phyloP scores from a whole-genome alignment of 2,888 invertebrate species.

The Heteromurus nitidus region DNA sequence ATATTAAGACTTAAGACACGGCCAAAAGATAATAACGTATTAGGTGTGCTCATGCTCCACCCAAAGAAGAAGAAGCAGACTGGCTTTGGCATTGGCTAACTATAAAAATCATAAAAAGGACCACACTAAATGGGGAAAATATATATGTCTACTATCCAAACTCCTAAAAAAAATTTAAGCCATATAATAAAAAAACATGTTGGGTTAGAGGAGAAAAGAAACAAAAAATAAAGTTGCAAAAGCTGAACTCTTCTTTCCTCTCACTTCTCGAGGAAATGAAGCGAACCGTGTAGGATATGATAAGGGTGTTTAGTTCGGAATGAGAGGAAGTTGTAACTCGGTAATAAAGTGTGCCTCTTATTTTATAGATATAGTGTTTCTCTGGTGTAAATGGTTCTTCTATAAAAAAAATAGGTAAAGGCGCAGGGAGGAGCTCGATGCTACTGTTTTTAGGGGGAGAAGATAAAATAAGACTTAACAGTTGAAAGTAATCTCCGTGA shows the following conservation, averaged over 20 bases:
- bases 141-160: slow-evolving; percentile 1
- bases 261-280: slow-evolving; percentile 44
- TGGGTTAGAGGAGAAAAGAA: not conserved
- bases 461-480: slow-evolving; percentile 46
- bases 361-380: slow-evolving; percentile 28
- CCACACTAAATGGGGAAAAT: slow-evolving; percentile 47
- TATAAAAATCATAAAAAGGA: slow-evolving; percentile 19
- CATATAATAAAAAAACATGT: not conserved
- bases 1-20: slow-evolving; percentile 50
- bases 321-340: slow-evolving; percentile 14
- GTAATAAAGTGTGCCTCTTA: slow-evolving; percentile 45
- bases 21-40: slow-evolving; percentile 57
- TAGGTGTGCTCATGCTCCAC: slow-evolving; percentile 17
- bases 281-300: slow-evolving; percentile 16
- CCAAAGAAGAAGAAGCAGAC: not conserved
- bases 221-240: slow-evolving; percentile 19
- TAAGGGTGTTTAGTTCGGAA: slow-evolving; percentile 13
- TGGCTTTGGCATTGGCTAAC: no score
- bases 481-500: slow-evolving; percentile 48
- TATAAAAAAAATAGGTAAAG: slow-evolving; percentile 48
- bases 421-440: slow-evolving; percentile 2
- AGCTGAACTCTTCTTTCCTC: slow-evolving; percentile 30
- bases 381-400: slow-evolving; percentile 53
- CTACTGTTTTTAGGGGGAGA: slow-evolving; percentile 18
- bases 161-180: not conserved